phyloP scores from a whole-genome alignment of 2,888 invertebrate species.

The Tupiocoris notatus region DNA sequence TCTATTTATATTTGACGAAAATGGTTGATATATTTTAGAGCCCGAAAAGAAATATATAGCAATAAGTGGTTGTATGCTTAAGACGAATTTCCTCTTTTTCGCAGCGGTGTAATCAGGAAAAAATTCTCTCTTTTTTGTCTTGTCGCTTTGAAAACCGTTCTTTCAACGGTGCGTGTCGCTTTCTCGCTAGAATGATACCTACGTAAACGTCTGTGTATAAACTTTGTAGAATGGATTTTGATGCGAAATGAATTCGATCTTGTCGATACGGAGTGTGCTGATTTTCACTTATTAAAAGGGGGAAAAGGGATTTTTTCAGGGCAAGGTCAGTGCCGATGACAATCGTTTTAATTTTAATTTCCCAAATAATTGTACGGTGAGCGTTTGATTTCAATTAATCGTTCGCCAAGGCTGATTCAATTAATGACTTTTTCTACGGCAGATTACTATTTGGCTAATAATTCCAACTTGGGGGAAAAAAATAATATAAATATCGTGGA shows the following conservation, averaged over 20 bases:
- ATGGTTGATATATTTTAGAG: conserved; percentile 41
- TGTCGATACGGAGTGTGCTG: neutral
- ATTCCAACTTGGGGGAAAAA: too few species aligned
- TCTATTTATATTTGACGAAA: conserved; percentile 40
- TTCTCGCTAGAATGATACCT: neutral
- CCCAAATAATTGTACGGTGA: too few species aligned
- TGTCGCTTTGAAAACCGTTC: neutral
- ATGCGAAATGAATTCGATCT: neutral
- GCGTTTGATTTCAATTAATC: too few species aligned
- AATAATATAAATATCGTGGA: too few species aligned
- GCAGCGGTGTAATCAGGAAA: neutral
- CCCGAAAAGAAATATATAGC: conserved; percentile 31
- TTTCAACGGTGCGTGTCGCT: neutral
- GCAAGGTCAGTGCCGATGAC: conserved; percentile 33
- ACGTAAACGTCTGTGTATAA: neutral
- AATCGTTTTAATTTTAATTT: conserved; percentile 19
- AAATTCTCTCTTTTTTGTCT: neutral
- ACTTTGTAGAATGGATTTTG: neutral
- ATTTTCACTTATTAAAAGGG: neutral
- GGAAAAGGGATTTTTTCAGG: conserved; percentile 7
- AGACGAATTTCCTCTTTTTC: neutral
- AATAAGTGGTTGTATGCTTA: conserved; percentile 42
- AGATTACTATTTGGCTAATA: too few species aligned
- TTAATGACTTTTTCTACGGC: too few species aligned
- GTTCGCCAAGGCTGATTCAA: too few species aligned